These are phyloP conservation scores for Natator depressus DNA, from an alignment of 2,113 vertebrate species.

Conservation along the genomic window DNA sequence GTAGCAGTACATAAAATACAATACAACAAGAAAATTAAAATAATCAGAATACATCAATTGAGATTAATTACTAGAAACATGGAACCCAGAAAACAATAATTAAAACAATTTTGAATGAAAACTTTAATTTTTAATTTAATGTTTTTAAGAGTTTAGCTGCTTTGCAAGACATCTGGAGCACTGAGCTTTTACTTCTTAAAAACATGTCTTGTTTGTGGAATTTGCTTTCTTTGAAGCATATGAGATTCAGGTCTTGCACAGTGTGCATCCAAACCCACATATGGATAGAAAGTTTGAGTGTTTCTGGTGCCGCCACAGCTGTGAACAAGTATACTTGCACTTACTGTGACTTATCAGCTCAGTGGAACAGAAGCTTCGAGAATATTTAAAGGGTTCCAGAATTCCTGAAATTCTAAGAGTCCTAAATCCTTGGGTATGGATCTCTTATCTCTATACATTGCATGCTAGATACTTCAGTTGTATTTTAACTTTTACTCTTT, in stretches of 20 bases:
- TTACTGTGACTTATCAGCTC: background rate
- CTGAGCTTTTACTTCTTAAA: too few species aligned
- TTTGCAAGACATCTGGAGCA: too few species aligned
- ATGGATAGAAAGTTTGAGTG: background rate
- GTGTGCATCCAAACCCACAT: background rate
- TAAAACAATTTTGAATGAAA: background rate
- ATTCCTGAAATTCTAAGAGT: background rate
- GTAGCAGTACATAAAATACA: background rate
- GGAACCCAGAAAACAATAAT: background rate
- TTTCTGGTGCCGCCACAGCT: background rate
- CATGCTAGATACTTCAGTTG: background rate
- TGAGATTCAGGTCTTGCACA: background rate
- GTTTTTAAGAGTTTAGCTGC: too few species aligned
- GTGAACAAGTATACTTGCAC: background rate
- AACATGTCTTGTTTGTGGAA: background rate
- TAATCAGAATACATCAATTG: background rate
- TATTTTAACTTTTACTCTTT: background rate
- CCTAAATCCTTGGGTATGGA: background rate
- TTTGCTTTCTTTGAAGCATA: background rate
- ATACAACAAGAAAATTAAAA: background rate
- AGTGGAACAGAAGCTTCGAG: background rate
- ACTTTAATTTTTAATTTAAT: background rate
- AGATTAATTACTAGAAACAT: background rate
- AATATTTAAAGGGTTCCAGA: background rate
- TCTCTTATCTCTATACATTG: background rate